phyloP scores from a whole-genome alignment of 2,113 vertebrate species.

The Catagonus wagneri region DNA sequence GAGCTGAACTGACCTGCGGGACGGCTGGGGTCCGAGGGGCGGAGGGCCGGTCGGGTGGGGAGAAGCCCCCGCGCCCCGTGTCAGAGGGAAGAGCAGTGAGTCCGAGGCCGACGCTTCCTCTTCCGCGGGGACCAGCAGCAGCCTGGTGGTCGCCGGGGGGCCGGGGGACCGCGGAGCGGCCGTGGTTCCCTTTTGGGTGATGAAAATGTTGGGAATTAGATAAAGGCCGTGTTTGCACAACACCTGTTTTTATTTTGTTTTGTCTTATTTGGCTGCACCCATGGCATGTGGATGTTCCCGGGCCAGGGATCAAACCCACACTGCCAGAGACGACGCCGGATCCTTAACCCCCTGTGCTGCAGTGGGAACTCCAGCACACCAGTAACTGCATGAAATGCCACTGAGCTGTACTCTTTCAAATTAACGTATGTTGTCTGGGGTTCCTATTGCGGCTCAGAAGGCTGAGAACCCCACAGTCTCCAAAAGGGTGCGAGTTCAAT shows the following conservation, averaged over 20 bases:
- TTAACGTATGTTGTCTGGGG: too few species aligned
- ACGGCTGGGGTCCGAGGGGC: not conserved
- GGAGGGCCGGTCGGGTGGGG: not conserved
- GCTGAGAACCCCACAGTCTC: too few species aligned
- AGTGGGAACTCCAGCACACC: not conserved
- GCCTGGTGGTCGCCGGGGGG: accelerated
- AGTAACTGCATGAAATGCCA: not conserved
- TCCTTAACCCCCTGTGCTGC: too few species aligned
- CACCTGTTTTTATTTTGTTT: too few species aligned
- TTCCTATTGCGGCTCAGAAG: too few species aligned
- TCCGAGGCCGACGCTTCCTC: not conserved
- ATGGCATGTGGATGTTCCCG: too few species aligned
- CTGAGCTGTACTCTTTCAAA: not conserved
- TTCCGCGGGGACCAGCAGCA: not conserved
- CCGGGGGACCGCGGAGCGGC: not conserved
- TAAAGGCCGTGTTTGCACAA: not conserved
- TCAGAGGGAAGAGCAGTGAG: not conserved
- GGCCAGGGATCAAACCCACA: too few species aligned
- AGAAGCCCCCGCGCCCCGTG: accelerated
- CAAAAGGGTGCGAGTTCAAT: too few species aligned
- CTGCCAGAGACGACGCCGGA: too few species aligned
- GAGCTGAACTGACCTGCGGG: too few species aligned
- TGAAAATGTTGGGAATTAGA: not conserved
- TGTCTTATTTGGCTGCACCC: too few species aligned
- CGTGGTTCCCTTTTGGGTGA: not conserved